Percentiles rank a stretch among this genome's conserved stretches.
phyloP scores from a whole-genome alignment of 2,888 invertebrate species.

The Aquatica leii region DNA sequence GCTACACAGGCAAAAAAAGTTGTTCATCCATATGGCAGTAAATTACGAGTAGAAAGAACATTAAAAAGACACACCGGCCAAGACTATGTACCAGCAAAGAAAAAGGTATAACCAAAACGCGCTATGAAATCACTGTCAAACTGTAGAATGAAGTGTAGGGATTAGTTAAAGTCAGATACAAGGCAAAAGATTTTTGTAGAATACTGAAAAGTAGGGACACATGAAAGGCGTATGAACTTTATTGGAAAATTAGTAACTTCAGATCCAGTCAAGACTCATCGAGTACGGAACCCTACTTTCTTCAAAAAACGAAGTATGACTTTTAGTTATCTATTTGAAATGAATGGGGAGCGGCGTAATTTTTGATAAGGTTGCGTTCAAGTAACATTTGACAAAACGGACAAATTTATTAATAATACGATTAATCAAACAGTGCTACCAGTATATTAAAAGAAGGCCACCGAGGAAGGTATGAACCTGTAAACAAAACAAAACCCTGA shows the following conservation, averaged over 20 bases:
- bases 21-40: no score
- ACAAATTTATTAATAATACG: no score
- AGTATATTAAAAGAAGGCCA: background rate
- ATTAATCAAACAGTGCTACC: background rate
- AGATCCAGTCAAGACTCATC: background rate
- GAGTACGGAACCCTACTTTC: background rate
- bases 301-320: background rate
- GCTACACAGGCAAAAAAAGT: no score
- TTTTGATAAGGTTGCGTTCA: background rate
- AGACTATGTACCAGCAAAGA: background rate
- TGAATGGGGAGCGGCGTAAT: background rate
- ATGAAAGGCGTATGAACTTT: background rate
- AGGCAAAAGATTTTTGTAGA: background rate
- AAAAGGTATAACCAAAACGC: conserved; percentile 1
- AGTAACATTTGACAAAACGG: background rate
- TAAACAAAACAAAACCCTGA: background rate
- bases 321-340: background rate
- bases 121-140: background rate
- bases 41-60: background rate
- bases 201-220: background rate
- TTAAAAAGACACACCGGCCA: background rate
- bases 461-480: background rate
- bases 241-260: conserved; percentile 1
- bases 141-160: conserved; percentile 10
- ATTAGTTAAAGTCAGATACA: background rate